phyloP scores from a whole-genome alignment of 2,797 vertebrate genomes.

The Acanthopagrus latus region DNA sequence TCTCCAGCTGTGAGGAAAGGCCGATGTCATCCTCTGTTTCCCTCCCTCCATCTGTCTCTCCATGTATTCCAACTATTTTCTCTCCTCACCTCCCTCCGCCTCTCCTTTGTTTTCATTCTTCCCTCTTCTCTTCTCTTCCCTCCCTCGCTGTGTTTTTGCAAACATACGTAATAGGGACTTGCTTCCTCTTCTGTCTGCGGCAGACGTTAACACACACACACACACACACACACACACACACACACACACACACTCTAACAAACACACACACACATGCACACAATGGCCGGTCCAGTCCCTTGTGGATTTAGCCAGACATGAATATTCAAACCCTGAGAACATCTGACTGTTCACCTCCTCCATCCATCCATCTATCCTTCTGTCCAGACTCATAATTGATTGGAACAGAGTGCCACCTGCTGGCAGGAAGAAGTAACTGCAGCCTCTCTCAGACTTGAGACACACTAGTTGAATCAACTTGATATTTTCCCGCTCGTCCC shows the following conservation, averaged over 20 bases:
- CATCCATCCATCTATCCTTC: slow-evolving; percentile 1
- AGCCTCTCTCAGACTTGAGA: not conserved
- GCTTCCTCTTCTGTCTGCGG: slow-evolving; percentile 13
- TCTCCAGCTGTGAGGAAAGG: slow-evolving; percentile 45
- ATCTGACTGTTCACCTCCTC: not conserved
- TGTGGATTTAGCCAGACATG: slow-evolving; percentile 20
- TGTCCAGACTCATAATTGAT: not conserved
- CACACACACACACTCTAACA: not conserved
- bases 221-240: not conserved
- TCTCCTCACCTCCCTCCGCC: not conserved
- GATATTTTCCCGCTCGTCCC: not conserved
- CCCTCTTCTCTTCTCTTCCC: no score
- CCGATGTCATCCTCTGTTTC: not conserved
- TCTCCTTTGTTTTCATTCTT: no score
- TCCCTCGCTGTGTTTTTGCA: slow-evolving; percentile 9
- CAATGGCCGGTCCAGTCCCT: not conserved
- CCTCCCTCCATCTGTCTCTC: slow-evolving; percentile 20
- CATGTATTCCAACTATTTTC: not conserved
- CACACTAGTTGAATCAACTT: not conserved
- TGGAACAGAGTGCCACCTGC: slow-evolving; percentile 54
- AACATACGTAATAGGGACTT: slow-evolving; percentile 31
- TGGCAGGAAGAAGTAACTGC: slow-evolving; percentile 34
- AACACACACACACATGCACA: not conserved
- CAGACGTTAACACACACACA: not conserved
- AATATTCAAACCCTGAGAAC: slow-evolving; percentile 18